Base-by-base conservation (phyloP, 2,888 invertebrate species). In the Lasioglossum figueresi region DNA sequence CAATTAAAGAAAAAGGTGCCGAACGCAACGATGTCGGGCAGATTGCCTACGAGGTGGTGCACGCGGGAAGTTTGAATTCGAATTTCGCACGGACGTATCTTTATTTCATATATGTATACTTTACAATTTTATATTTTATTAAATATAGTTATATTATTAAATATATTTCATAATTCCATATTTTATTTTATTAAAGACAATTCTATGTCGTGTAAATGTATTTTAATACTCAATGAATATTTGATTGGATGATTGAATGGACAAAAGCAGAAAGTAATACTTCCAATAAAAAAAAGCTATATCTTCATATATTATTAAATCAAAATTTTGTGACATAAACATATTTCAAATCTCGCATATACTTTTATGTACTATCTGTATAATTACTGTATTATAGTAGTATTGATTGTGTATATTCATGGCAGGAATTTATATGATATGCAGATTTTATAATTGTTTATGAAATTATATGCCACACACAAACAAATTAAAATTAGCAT, bases 111-210 rank as follows among this genome's bases (percentile, higher is more conserved):
- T n/a, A n/a, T 56, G 10, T n/a, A n/a, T 56, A n/a, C 52, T 56
- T 56, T 56, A 56, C 56, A 56, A 56, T 56, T 56, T n/a, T 56
- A 56, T 56, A 56, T 10, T 56, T 56, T 56, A 56, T 56, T 56
- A n/a, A 48, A 23, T 48, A 48, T 6, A 48, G 48, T 23, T 48
- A 48, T 48, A 19, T 48, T 23, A 23, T 48, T 48, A 48, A 56
- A 56, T 56, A 56, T n/a, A 56, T 56, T n/a, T 56, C n/a, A n/a
- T n/a, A 56, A 4, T 56, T 56, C n/a, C 56, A 56, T 56, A n/a
- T 12, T 56, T 56, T 3, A 56, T 56, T 56, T 56, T 3, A 56
- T 56, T 56, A 56, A 56, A n/a, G 52, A n/a, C n/a, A n/a, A 56
- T n/a, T 56, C 10, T 56, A 52, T 52, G 10, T 56, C 52, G 23